Conservation (phyloP, 2,888 invertebrate species). For the Chydorus sphaericus region DNA sequence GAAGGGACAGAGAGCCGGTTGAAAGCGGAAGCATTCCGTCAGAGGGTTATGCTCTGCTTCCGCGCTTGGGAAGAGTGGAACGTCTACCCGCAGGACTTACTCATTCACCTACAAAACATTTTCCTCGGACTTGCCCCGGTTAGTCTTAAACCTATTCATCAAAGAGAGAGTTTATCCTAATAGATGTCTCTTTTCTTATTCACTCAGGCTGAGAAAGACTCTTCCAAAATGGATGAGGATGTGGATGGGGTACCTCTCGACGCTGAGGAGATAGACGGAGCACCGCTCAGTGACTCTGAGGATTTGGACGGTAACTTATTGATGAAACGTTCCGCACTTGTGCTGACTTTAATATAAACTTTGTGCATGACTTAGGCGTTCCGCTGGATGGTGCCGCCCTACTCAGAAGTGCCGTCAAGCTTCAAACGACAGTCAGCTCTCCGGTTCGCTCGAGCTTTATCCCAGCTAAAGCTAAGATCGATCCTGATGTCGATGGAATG, state of each 20-base stretch:
- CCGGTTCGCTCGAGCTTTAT: not conserved
- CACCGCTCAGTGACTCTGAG: constrained; percentile 20
- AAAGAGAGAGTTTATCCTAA: not conserved
- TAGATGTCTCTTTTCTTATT: too few relatives aligned
- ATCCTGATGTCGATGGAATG: not conserved
- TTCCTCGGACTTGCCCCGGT: constrained; percentile 60
- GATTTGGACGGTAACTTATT: constrained; percentile 23
- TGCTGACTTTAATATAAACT: not conserved
- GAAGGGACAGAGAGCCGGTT: constrained; percentile 62
- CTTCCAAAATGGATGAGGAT: constrained; percentile 46
- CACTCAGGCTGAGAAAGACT: constrained; percentile 19
- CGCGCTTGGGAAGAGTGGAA: constrained; percentile 97
- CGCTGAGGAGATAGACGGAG: constrained; percentile 12
- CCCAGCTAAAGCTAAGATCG: not conserved
- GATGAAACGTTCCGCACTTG: not conserved
- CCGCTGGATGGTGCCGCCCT: constrained; percentile 58
- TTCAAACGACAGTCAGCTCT: not conserved
- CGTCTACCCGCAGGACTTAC: constrained; percentile 83
- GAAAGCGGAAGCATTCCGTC: constrained; percentile 92
- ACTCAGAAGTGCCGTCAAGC: constrained; percentile 43
- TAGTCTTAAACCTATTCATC: not conserved
- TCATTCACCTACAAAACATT: constrained; percentile 71
- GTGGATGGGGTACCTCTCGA: constrained; percentile 45
- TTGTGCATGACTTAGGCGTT: constrained; percentile 15
- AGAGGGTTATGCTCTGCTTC: constrained; percentile 72